These are phyloP conservation scores for Haliclona indistincta DNA, from an alignment of 37 sponge, comb jelly and placozoan genomes.

Conservation along the genomic window DNA sequence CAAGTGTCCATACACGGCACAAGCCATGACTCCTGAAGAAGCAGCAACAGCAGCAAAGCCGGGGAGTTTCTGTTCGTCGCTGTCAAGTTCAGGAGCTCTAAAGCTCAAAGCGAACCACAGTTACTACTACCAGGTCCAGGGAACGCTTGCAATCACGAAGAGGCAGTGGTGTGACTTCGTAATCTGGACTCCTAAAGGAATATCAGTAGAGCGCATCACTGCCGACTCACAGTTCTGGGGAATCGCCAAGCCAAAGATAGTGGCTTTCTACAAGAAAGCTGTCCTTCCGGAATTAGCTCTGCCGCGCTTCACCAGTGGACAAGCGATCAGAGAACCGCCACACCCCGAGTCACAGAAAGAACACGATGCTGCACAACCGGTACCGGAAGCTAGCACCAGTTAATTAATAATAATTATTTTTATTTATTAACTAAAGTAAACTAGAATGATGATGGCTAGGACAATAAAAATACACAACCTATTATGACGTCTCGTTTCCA, in stretches of 20 bases:
- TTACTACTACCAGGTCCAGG: constrained; percentile 20
- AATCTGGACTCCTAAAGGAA: background rate
- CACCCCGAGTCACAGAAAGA: background rate
- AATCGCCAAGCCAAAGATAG: constrained; percentile 2
- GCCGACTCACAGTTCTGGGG: background rate
- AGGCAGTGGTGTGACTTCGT: too few relatives aligned
- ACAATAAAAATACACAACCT: too few relatives aligned
- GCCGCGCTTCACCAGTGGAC: background rate
- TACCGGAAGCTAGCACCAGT: too few relatives aligned
- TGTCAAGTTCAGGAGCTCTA: too few relatives aligned
- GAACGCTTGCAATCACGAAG: too few relatives aligned
- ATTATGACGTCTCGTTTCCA: too few relatives aligned
- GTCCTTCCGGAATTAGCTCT: constrained; percentile 10
- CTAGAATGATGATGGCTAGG: too few relatives aligned
- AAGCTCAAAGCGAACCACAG: constrained; percentile 1
- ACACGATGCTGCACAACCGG: too few relatives aligned
- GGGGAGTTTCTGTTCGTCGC: too few relatives aligned
- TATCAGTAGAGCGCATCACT: background rate
- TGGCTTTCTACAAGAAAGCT: constrained; percentile 2
- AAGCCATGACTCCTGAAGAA: background rate
- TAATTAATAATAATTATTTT: too few relatives aligned
- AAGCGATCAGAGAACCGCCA: constrained; percentile 4
- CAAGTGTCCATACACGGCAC: constrained; percentile 19
- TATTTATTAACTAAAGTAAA: too few relatives aligned
- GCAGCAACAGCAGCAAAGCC: too few relatives aligned